These are phyloP conservation scores for Glaucomys volans DNA, from an alignment of 2,113 vertebrate genomes.

Conservation along the genomic window DNA sequence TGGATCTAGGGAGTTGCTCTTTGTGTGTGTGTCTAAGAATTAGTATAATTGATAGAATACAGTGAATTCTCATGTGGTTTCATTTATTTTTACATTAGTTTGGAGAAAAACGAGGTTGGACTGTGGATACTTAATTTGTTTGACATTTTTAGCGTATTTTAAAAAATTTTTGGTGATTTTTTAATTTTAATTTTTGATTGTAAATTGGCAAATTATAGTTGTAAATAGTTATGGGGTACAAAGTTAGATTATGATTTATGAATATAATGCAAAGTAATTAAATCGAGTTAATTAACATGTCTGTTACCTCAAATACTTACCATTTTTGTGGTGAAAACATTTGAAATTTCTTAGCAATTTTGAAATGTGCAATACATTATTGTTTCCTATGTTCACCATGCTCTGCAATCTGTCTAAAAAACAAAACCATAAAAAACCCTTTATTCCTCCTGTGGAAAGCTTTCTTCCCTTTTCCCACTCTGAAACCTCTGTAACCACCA, in stretches of 20 bases:
- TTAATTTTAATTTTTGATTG: neutral
- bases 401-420: neutral
- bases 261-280: neutral
- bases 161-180: neutral
- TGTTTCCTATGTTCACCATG: neutral
- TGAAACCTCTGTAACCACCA: neutral
- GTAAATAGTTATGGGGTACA: neutral
- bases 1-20: neutral
- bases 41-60: neutral
- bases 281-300: neutral
- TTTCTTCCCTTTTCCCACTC: neutral
- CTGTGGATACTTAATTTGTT: neutral
- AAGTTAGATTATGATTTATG: neutral
- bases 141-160: conserved; percentile 8
- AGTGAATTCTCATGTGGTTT: neutral
- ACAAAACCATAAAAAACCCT: neutral
- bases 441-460: neutral
- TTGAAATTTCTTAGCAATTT: neutral
- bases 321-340: neutral
- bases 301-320: neutral
- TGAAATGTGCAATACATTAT: neutral
- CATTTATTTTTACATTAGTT: conserved; percentile 56
- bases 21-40: neutral
- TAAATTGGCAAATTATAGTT: neutral
- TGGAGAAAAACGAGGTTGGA: neutral